A percentile compares a stretch with the other conserved stretches of the same genome.
phyloP scores from a whole-genome alignment of 2,797 vertebrate genomes.

The Astyanax mexicanus region DNA sequence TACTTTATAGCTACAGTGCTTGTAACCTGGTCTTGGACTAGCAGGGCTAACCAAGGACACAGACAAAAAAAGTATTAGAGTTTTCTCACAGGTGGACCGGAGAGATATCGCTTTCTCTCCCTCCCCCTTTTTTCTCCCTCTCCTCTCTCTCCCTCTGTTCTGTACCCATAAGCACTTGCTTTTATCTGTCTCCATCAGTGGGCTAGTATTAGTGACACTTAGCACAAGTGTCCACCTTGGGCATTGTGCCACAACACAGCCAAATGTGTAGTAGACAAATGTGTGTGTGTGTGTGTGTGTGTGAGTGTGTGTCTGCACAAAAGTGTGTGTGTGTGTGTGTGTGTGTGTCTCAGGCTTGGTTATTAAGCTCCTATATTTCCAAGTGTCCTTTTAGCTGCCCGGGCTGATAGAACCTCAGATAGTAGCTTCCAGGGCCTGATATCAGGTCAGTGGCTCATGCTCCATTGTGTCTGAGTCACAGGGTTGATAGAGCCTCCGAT shows the following conservation, averaged over 20 bases:
- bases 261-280: slow-evolving; percentile 12
- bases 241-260: slow-evolving; percentile 26
- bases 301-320: slow-evolving; percentile 1
- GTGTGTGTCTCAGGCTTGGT: not conserved
- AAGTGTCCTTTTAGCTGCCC: not conserved
- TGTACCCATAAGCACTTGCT: slow-evolving; percentile 7
- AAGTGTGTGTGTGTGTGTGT: not conserved
- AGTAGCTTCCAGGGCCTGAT: not conserved
- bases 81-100: slow-evolving; percentile 39
- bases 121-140: not conserved
- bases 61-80: slow-evolving; percentile 36
- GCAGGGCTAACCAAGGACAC: slow-evolving; percentile 37
- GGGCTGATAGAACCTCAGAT: not conserved
- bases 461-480: not conserved
- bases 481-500: slow-evolving; percentile 4
- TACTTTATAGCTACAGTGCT: slow-evolving; percentile 2
- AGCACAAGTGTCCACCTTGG: slow-evolving; percentile 37
- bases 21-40: slow-evolving; percentile 11
- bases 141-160: slow-evolving; percentile 1
- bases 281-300: not conserved
- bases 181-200: slow-evolving; percentile 41
- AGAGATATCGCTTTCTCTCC: slow-evolving; percentile 19
- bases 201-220: slow-evolving; percentile 42
- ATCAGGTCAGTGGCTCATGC: slow-evolving; percentile 6
- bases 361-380: slow-evolving; percentile 4